Evolutionary conservation across 2,113 vertebrate species (phyloP).

Genomic region (Atlantisia rogersi): DNA sequence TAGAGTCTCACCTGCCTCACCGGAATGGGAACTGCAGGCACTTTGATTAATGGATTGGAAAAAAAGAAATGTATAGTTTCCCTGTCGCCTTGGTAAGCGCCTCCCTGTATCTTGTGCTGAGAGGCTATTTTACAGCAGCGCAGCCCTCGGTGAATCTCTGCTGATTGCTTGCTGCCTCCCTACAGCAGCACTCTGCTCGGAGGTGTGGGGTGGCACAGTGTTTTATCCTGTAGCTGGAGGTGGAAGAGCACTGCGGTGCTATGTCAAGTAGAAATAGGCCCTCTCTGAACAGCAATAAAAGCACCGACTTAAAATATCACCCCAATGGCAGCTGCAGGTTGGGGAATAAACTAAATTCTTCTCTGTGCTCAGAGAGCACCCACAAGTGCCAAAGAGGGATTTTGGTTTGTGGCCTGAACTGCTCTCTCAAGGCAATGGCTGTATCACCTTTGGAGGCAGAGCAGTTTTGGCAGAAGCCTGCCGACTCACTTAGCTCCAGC

Average conservation of each 20-base stretch:
- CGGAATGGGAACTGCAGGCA: background rate
- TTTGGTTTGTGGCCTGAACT: background rate
- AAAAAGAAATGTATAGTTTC: slow-evolving; percentile 63
- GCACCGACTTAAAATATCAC: slow-evolving; percentile 18
- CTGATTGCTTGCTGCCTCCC: slow-evolving; percentile 55
- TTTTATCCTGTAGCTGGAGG: slow-evolving; percentile 30
- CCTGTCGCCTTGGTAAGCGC: slow-evolving; percentile 57
- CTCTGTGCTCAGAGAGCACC: background rate
- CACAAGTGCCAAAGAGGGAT: background rate
- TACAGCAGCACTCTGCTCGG: background rate
- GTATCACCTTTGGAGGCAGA: background rate
- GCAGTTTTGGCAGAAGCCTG: rapidly evolving
- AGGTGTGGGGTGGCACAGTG: background rate
- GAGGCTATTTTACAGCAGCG: slow-evolving; percentile 60
- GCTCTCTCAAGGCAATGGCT: background rate
- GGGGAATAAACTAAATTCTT: slow-evolving; percentile 24
- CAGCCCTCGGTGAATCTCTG: slow-evolving; percentile 51
- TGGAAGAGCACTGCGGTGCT: background rate
- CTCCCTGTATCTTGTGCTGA: slow-evolving; percentile 62
- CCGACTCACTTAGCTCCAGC: background rate
- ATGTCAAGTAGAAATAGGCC: slow-evolving; percentile 37
- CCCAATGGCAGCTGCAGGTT: background rate
- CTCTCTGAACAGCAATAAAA: slow-evolving; percentile 31
- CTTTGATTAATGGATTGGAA: slow-evolving; percentile 65
- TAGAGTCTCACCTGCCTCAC: slow-evolving; percentile 52